These are phyloP conservation scores for Pelobates cultripes DNA, from an alignment of 2,797 vertebrate species.

Conservation along the genomic window DNA sequence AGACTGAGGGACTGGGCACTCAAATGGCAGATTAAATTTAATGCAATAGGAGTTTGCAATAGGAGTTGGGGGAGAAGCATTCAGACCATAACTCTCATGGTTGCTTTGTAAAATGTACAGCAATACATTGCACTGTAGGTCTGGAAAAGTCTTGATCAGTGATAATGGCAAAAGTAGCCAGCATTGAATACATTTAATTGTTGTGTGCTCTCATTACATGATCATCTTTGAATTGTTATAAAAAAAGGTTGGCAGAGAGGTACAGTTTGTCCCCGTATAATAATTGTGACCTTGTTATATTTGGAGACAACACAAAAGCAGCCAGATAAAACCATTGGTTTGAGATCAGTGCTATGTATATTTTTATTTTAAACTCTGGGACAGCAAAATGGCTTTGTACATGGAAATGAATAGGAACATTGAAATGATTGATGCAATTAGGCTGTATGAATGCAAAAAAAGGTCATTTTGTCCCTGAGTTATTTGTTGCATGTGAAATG, in stretches of 20 bases:
- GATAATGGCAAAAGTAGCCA: neutral
- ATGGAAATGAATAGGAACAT: slow-evolving; percentile 39
- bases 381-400: slow-evolving; percentile 39
- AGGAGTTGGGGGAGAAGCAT: no score
- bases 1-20: no score
- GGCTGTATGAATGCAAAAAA: slow-evolving; percentile 17
- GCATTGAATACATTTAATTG: neutral
- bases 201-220: slow-evolving; percentile 1
- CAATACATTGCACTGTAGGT: no score
- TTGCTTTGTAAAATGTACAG: no score
- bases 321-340: slow-evolving; percentile 13
- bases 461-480: neutral
- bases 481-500: neutral
- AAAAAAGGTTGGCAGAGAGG: neutral
- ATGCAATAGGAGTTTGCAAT: no score
- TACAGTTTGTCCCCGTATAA: neutral
- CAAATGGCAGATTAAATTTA: no score
- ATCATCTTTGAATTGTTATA: neutral
- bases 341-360: slow-evolving; percentile 1
- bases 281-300: slow-evolving; percentile 27
- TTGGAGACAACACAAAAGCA: slow-evolving; percentile 1
- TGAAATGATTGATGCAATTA: slow-evolving; percentile 37
- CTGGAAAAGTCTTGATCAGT: no score
- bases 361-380: slow-evolving; percentile 24
- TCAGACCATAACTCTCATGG: no score